Evolutionary conservation across 2,888 invertebrate genomes (phyloP), one percentile per base, ranked within the genome.

Genomic region (Amaurobius ferox): DNA sequence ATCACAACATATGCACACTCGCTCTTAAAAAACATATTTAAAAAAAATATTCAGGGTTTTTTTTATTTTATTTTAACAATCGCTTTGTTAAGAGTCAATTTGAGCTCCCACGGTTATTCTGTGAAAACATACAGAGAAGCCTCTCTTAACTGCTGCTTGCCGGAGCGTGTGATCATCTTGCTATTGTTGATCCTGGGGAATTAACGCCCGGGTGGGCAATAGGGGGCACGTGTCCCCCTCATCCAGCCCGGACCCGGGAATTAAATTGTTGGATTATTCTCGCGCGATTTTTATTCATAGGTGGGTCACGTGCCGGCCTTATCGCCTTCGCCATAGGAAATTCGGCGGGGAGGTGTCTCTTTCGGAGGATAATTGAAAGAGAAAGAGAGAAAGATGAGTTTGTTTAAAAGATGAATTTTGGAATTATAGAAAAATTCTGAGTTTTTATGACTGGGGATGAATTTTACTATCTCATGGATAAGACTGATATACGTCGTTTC

Each of bases 231-330:
- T 30, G 32, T 0, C 72, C 39, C 26, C 48, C 67, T 16, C 29
- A 16, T 1, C 6, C 9, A 11, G 23, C 3, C 6, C 19, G n/a
- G 66, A 0, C 29, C 29, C 76, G 28, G 5, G 77, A 77, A 77
- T 77, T 68, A 68, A 77, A 77, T 68, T 61, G 67, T 68, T 61
- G 77, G 77, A 77, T 77, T 77, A 77, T 67, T 32, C 48, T 30
- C 55, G 67, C 32, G 30, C 30, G 48, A 68, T 68, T 77, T 67
- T 67, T 77, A 77, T 77, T 77, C 77, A 77, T 77, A 77, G 19
- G 32, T 67, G 55, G 35, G 35, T 68, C 55, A 28, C 77, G 77
- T 68, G 77, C n/a, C 9, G 11, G 29, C 29, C 55, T 77, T 77
- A 77, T 77, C 77, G 11, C 9, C 9, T 3, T 35, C n/a, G 23